Base-by-base conservation (phyloP, 2,888 invertebrate genomes). In the Agriopis marginaria region DNA sequence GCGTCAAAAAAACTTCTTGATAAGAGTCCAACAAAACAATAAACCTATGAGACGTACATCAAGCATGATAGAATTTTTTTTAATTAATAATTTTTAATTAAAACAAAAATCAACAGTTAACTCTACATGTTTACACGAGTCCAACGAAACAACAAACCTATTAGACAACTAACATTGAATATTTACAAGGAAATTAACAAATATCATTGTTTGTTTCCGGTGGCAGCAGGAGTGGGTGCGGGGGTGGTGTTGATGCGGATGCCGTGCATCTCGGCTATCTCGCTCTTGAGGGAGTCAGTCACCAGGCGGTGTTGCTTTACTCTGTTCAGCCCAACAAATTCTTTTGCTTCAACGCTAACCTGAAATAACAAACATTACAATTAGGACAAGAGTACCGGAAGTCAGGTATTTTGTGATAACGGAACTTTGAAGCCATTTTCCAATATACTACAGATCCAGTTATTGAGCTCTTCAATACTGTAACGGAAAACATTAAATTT, bases 201-300 rank as follows among this genome's bases (percentile, higher is more conserved):
- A 63, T 68, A 75, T 81, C 76, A 82, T 51, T 50, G 11, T 11
- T 54, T 54, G 45, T 23, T 42, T 49, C 79, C 73, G 8, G 77
- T 68, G 0, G 55, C 9, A 9, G 2, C 44, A 3, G 85, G 74
- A 12, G 96, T 91, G 32, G 95, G 17, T 23, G 17, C 17, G 2
- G 17, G 89, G 68, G 95, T 94, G 0, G 98, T 98, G 76, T 96
- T 95, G 79, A 98, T 97, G 74, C 97, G 95, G 63, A 98, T 92
- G 9, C 98, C 98, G 86, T 98, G 98, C 96, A 98, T 97, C 80
- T 96, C 95, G 79, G 96, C 96, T 73, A 98, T 97, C 90, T 98
- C 96, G 77, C 95, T 95, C 82, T 96, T 96, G 51, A 98, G 92
- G 7, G 95, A 95, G 74, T 97, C 95, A 51, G 96, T 97, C 7